Conservation (phyloP, 2,113 vertebrate species). For the Ceratotherium simum region DNA sequence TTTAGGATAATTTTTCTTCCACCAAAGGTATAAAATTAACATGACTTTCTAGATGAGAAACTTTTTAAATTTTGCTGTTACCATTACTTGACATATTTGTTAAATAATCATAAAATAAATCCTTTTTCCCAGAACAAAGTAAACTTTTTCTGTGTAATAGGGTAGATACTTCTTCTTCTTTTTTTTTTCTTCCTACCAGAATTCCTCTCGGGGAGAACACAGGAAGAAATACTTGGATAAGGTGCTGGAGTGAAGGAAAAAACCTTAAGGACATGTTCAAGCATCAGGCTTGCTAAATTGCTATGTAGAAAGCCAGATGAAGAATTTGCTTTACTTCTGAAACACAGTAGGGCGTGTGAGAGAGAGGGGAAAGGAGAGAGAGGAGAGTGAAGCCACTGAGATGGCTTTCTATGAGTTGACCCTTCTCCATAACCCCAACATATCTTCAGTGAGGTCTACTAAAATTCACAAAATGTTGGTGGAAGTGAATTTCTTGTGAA, state of each 20-base stretch:
- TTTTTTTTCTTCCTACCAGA: neutral
- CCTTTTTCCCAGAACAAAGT: slow-evolving; percentile 16
- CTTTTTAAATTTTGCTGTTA: neutral
- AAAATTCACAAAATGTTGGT: neutral
- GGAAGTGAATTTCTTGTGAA: slow-evolving; percentile 4
- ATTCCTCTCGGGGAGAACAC: neutral
- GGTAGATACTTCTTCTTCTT: neutral
- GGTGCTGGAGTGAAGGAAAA: neutral
- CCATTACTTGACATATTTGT: neutral
- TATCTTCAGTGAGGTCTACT: neutral
- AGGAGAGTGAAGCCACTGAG: neutral
- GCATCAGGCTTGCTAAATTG: neutral
- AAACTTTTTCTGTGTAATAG: neutral
- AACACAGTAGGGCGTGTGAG: neutral
- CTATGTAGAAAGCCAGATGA: neutral
- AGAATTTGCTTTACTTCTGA: neutral
- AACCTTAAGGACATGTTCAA: neutral
- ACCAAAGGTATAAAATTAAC: slow-evolving; percentile 9
- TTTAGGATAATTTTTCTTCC: neutral
- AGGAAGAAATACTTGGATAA: neutral
- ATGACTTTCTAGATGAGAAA: neutral
- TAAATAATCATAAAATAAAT: neutral
- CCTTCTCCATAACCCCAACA: neutral
- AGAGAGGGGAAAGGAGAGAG: neutral
- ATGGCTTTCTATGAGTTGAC: neutral